A percentile compares a stretch with the other conserved stretches of the same genome.
Conservation (phyloP, 2,113 vertebrate genomes). For the Xyliphius kryptos region DNA sequence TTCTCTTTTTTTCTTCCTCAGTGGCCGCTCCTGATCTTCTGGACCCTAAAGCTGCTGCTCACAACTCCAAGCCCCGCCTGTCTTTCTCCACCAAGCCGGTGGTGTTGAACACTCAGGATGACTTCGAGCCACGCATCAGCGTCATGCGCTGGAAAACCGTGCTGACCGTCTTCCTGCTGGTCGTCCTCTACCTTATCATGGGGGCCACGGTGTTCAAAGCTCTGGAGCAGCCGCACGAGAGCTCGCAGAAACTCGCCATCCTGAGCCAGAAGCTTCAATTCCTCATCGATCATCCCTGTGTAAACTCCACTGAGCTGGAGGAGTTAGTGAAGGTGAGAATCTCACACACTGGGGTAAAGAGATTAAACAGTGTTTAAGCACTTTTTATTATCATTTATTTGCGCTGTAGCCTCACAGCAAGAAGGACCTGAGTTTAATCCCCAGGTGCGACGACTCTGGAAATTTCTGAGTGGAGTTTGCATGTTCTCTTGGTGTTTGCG, state of each 20-base stretch:
- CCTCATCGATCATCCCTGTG: constrained; percentile 78
- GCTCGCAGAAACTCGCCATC: constrained; percentile 79
- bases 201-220: constrained; percentile 94
- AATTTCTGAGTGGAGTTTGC: no score
- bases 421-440: no score
- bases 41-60: constrained; percentile 91
- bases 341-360: no score
- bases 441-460: no score
- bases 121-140: constrained; percentile 76
- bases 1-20: no score
- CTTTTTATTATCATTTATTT: no score
- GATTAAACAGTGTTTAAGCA: no score
- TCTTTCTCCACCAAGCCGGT: constrained; percentile 89
- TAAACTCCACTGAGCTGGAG: constrained; percentile 88
- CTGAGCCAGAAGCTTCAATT: constrained; percentile 84
- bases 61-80: constrained; percentile 90
- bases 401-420: no score
- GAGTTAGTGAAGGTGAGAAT: constrained; percentile 87
- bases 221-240: constrained; percentile 91
- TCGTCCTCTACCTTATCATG: constrained; percentile 91
- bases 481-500: no score
- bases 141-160: constrained; percentile 99
- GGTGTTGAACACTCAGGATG: constrained; percentile 73
- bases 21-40: constrained; percentile 98
- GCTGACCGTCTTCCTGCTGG: constrained; percentile 91